Conservation (phyloP, 2,113 vertebrate species). For the Carettochelys insculpta region DNA sequence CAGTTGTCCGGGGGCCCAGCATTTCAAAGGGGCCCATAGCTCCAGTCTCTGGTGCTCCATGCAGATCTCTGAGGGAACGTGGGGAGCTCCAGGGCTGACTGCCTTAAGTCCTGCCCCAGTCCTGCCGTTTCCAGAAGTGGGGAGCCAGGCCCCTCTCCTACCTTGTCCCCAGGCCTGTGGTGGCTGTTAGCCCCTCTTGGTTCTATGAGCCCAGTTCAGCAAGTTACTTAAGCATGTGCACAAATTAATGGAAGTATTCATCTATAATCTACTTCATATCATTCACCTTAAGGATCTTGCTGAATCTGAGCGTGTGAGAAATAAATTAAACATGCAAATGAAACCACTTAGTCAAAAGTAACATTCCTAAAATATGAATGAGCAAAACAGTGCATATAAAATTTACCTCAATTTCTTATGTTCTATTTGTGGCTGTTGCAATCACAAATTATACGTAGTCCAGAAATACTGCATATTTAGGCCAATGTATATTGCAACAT, state of each 20-base stretch:
- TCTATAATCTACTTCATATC: not conserved
- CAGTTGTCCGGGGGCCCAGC: no score
- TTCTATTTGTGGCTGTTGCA: slow-evolving; percentile 36
- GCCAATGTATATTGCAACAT: slow-evolving; percentile 48
- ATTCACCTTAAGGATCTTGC: not conserved
- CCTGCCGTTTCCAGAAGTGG: no score
- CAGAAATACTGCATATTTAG: slow-evolving; percentile 33
- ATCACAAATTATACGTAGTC: slow-evolving; percentile 48
- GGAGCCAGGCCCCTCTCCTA: no score
- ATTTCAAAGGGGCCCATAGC: no score
- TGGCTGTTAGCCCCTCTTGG: no score
- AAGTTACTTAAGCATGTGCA: slow-evolving; percentile 3
- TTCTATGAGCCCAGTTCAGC: slow-evolving; percentile 39
- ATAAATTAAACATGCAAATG: slow-evolving; percentile 31
- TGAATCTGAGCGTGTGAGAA: slow-evolving; percentile 26
- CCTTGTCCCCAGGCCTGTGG: no score
- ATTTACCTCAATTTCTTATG: slow-evolving; percentile 11
- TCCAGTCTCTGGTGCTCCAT: no score
- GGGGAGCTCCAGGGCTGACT: no score
- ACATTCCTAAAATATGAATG: slow-evolving; percentile 32
- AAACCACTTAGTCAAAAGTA: slow-evolving; percentile 54
- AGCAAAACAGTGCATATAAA: slow-evolving; percentile 15
- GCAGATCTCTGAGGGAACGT: no score
- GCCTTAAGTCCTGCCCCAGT: no score
- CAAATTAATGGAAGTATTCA: slow-evolving; percentile 29